Conservation (phyloP, 2,797 vertebrate species). For the Lacerta viridis region DNA sequence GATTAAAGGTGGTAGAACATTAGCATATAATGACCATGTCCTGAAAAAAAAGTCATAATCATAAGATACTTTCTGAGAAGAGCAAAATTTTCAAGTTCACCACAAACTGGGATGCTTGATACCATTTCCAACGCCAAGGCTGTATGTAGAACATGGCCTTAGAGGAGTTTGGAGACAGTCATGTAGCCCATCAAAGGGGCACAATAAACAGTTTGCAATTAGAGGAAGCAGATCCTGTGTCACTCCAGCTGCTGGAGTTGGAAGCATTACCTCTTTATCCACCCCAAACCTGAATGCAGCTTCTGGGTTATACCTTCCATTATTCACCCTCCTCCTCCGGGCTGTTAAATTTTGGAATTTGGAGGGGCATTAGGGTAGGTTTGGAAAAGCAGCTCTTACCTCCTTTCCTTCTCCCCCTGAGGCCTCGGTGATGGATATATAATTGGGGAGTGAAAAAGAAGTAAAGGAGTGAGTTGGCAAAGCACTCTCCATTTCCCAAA, state of each 20-base stretch:
- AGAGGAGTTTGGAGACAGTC: background rate
- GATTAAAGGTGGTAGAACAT: background rate
- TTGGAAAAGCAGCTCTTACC: background rate
- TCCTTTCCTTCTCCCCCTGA: background rate
- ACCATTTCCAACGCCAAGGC: too few species aligned
- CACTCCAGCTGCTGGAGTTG: background rate
- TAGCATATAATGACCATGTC: background rate
- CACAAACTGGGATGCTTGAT: too few species aligned
- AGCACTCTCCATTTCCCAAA: background rate
- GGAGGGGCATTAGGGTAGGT: background rate
- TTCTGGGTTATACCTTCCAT: background rate
- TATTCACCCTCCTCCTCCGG: background rate
- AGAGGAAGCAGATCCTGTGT: background rate
- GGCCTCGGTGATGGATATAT: too few species aligned
- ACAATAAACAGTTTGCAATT: background rate
- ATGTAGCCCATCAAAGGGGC: background rate
- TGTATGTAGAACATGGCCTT: background rate
- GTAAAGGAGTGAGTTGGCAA: background rate
- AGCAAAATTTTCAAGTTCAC: too few species aligned
- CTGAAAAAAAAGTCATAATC: background rate
- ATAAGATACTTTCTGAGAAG: too few species aligned
- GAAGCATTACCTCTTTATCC: background rate
- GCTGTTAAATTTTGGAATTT: background rate
- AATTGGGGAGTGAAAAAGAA: constrained; percentile 1
- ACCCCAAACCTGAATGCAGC: background rate